Percentiles rank a stretch among this genome's conserved stretches.
These are phyloP conservation scores for Dysmachus trigonus DNA, from an alignment of 2,888 invertebrate species.

Conservation along the genomic window DNA sequence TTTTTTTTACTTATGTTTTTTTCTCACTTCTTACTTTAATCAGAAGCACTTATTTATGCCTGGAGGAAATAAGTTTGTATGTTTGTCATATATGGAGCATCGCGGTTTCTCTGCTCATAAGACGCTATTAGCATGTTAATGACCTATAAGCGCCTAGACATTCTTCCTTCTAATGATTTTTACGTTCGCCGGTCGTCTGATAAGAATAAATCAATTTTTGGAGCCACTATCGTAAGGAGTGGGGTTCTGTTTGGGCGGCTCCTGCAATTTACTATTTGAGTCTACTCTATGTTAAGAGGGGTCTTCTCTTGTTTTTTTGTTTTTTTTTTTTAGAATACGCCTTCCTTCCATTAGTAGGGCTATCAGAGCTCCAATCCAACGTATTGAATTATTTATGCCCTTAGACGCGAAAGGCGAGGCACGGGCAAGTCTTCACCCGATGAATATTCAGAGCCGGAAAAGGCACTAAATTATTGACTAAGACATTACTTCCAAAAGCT, in stretches of 20 bases:
- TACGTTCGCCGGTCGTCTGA: neutral
- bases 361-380: neutral
- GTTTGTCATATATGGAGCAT: constrained; percentile 28
- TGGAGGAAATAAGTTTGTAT: constrained; percentile 7
- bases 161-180: neutral
- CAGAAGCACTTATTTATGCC: constrained; percentile 23
- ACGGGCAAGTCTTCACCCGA: neutral
- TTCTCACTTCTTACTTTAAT: neutral
- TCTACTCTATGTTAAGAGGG: neutral
- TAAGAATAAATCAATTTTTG: neutral
- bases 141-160: constrained; percentile 5
- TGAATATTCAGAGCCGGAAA: neutral
- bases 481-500: neutral
- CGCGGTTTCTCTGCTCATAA: neutral
- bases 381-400: constrained; percentile 5
- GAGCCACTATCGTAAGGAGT: neutral
- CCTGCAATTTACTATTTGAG: neutral
- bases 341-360: neutral
- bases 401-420: neutral
- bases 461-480: neutral
- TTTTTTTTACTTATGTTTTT: neutral
- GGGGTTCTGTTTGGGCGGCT: neutral
- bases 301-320: neutral
- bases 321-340: neutral
- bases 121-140: constrained; percentile 19